Evolutionary conservation across 2,113 vertebrate genomes (phyloP), one percentile per base, ranked within the genome.

Genomic region (Amblyopsis rosae): DNA sequence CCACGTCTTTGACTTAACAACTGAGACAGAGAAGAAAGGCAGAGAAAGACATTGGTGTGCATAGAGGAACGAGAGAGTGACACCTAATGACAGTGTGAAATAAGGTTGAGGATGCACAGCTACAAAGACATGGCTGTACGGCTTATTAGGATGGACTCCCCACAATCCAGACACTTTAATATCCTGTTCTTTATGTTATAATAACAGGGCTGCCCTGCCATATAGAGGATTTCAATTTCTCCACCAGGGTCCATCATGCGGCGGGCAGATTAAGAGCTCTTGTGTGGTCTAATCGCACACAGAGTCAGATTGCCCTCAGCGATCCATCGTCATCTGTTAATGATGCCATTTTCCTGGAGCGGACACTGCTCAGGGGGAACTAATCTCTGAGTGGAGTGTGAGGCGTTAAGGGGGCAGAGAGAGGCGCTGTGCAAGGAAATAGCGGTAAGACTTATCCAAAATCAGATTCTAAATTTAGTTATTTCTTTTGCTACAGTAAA

Each of bases 101-200:
- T 16, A 59, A 66, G 17, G 65, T 57, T 65, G 65, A 56, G 57
- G 17, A 48, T 65, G 69, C 54, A 70, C 73, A 70, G 54, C 54
- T 58, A 68, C 62, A 60, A 77, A 82, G 77, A 72, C 80, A 81
- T 84, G 81, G 88, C 89, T 87, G 89, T 91, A 89, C 84, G 92
- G 90, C 87, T 92, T 93, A 94, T 94, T 94, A 94, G 93, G 86
- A 94, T 94, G 83, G 94, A 95, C 88, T 89, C 87, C 87, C 91
- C 92, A 90, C 89, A 88, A 79, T 86, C 84, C 80, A 89, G 91
- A 94, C 90, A 93, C 84, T 93, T 95, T 94, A 93, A 92, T 91
- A 94, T 92, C 79, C 84, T 41, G 81, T 93, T 93, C 87, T 93
- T 94, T 93, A 94, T 92, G 87, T 91, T 94, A 89, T 92, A 94